Base-by-base conservation (phyloP, 2,797 vertebrate species). In the Tenualosa ilisha region DNA sequence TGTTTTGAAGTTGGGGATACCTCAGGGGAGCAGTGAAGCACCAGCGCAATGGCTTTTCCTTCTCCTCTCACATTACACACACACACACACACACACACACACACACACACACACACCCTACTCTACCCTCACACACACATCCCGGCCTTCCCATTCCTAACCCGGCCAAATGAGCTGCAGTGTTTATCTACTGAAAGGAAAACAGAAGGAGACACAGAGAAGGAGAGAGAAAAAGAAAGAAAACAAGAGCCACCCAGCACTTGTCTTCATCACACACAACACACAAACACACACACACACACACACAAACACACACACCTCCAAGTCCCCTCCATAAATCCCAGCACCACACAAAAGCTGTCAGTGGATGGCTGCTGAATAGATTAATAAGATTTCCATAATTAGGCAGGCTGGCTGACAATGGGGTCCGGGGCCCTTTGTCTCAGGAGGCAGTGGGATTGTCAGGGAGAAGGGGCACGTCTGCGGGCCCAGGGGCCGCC, bases 351-450 rank as follows among this genome's bases (percentile, higher is more conserved):
- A 96, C 95, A 95, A 96, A 95, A 94, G 95, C 95, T 93, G 94
- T 94, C 94, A 93, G 94, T 92, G 90, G 93, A 93, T 93, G 91
- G 93, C 96, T 91, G 93, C 95, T 96, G 97, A 98, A 98, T 98
- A 98, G 97, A 98, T 98, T 98, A 98, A 98, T 97, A 97, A 96
- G 97, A 97, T 99, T 98, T 98, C 97, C 97, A 97, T 97, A 97
- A 95, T 97, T 97, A 96, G 97, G 95, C 94, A 96, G 94, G 90
- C 91, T 90, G 86, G 40, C 90, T 95, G 95, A 99, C 98, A 98
- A 98, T 97, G 91, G 96, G 97, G 97, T 98, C 97, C 96, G 95
- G 95, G 90, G 91, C 94, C 95, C 95, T 97, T 98, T 98, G 98
- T 98, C 96, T 97, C 95, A 93, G 61, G 40, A 89, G 93, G 91